Evolutionary conservation across 2,113 vertebrate genomes (phyloP).

Genomic region (Panurus biarmicus): DNA sequence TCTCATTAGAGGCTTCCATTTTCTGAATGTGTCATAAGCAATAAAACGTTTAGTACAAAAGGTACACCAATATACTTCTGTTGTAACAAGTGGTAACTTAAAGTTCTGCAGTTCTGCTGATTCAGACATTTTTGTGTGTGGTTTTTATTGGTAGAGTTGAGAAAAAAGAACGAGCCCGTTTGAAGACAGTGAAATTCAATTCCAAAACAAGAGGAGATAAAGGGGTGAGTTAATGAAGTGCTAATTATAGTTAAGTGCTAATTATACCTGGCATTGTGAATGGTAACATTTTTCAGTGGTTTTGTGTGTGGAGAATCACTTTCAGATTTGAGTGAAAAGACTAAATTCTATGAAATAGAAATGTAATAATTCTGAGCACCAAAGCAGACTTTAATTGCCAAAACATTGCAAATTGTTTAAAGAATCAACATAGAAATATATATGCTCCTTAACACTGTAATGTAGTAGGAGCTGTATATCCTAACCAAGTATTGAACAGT

Average conservation of each 20-base stretch:
- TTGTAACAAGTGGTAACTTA: not conserved
- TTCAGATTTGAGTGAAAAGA: not conserved
- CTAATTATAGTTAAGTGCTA: conserved; percentile 30
- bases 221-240: conserved; percentile 83
- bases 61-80: not conserved
- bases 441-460: not conserved
- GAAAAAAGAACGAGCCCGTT: conserved; percentile 92
- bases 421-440: not conserved
- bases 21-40: not conserved
- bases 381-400: not conserved
- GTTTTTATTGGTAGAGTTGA: conserved; percentile 79
- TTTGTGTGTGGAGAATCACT: not conserved
- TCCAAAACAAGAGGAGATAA: conserved; percentile 90
- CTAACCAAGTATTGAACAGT: not conserved
- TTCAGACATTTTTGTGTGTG: not conserved
- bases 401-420: not conserved
- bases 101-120: not conserved
- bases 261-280: not conserved
- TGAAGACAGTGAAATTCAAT: conserved; percentile 99
- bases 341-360: not conserved
- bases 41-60: not conserved
- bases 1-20: not conserved
- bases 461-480: not conserved
- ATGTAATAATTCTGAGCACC: not conserved
- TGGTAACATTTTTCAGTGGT: not conserved